Evolutionary conservation across 2,888 invertebrate species (phyloP).

Genomic region (Euspilapteryx auroguttella): DNA sequence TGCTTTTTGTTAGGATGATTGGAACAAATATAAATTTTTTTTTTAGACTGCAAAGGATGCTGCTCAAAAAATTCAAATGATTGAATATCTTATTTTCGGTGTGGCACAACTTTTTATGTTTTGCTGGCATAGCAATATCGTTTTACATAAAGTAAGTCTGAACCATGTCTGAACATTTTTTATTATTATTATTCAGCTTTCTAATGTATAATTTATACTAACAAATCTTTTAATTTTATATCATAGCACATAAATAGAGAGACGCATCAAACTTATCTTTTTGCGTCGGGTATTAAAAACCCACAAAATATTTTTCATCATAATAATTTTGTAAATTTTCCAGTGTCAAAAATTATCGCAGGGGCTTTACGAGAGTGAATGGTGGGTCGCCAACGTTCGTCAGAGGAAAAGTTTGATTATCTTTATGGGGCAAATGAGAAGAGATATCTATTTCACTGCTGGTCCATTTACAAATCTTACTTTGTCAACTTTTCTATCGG

Average conservation of each 20-base stretch:
- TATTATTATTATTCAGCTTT: too few species aligned
- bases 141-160: slow-evolving; percentile 30
- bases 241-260: too few species aligned
- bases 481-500: slow-evolving; percentile 33
- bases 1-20: too few species aligned
- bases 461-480: slow-evolving; percentile 40
- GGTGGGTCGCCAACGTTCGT: slow-evolving; percentile 22
- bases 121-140: slow-evolving; percentile 45
- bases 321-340: too few species aligned
- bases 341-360: slow-evolving; percentile 23
- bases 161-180: too few species aligned
- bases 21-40: not conserved
- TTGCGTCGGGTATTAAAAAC: too few species aligned
- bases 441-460: slow-evolving; percentile 27
- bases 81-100: slow-evolving; percentile 39
- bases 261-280: too few species aligned
- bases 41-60: slow-evolving; percentile 25
- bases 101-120: slow-evolving; percentile 36
- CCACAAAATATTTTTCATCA: too few species aligned
- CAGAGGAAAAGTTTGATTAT: slow-evolving; percentile 21
- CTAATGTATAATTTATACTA: too few species aligned
- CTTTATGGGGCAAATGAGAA: slow-evolving; percentile 27
- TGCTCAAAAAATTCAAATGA: slow-evolving; percentile 30
- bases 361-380: slow-evolving; percentile 37
- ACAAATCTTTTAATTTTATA: too few species aligned